These are phyloP conservation scores for Columba guinea DNA, from an alignment of 2,797 vertebrate genomes.

Conservation along the genomic window DNA sequence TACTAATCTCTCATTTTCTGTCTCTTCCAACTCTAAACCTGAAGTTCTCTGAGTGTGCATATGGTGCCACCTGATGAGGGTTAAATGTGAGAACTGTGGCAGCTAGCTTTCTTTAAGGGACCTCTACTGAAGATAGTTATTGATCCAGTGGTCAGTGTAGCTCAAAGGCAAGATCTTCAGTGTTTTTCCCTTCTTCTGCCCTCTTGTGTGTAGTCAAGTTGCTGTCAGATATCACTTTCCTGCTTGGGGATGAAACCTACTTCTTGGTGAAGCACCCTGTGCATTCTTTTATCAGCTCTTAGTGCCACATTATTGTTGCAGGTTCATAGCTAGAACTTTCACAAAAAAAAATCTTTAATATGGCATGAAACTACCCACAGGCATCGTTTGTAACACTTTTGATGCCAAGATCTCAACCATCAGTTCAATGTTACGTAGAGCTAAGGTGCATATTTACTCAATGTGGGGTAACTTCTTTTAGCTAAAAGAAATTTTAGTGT, in stretches of 20 bases:
- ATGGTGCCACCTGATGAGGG: neutral
- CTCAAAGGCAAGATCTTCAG: conserved; percentile 7
- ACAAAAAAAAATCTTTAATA: neutral
- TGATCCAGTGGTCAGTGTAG: conserved; percentile 8
- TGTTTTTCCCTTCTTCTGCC: neutral
- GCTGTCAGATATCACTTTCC: neutral
- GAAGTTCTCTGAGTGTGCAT: neutral
- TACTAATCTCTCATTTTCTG: neutral
- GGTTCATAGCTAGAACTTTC: neutral
- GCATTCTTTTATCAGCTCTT: neutral
- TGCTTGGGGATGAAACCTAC: neutral
- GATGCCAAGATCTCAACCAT: neutral
- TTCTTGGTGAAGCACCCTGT: neutral
- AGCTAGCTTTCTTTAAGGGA: conserved; percentile 4
- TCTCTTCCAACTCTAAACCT: neutral
- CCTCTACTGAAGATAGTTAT: conserved; percentile 9
- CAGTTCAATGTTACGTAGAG: neutral
- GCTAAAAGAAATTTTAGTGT: neutral
- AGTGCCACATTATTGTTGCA: neutral
- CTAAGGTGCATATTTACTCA: neutral
- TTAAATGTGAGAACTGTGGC: neutral
- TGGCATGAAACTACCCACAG: neutral
- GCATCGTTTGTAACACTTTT: neutral
- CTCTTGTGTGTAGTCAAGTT: neutral
- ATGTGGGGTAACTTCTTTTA: neutral